phyloP scores from a whole-genome alignment of 2,113 vertebrate genomes.

The Tricholaema leucomelas region DNA sequence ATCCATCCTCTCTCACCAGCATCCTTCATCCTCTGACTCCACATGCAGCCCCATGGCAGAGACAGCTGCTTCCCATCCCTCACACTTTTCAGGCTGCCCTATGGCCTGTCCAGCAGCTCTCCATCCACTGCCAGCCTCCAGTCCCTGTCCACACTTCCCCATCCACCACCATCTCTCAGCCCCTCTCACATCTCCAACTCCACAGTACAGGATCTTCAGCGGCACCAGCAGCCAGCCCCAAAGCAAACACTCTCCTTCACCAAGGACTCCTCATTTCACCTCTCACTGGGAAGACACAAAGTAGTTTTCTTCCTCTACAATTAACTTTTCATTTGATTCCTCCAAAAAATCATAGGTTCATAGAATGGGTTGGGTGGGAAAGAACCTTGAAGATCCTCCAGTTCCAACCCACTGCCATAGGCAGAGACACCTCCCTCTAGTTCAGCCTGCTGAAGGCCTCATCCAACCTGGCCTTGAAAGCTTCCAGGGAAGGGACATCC shows the following conservation, averaged over 20 bases:
- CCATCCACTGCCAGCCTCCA: not conserved
- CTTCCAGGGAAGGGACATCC: too few species aligned
- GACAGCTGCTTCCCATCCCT: not conserved
- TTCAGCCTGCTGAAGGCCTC: too few species aligned
- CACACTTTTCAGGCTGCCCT: not conserved
- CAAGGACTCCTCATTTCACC: not conserved
- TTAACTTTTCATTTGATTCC: too few species aligned
- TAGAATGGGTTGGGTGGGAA: too few species aligned
- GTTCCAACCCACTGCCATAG: too few species aligned
- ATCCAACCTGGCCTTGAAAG: too few species aligned
- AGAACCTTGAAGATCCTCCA: too few species aligned
- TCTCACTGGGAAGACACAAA: not conserved
- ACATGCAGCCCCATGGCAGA: fast-evolving
- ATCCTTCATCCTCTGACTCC: not conserved
- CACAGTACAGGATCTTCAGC: not conserved
- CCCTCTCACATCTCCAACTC: not conserved
- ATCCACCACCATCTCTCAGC: not conserved
- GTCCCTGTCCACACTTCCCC: not conserved
- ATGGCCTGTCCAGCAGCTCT: not conserved
- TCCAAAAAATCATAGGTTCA: too few species aligned
- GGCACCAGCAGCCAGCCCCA: not conserved
- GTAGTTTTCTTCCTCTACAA: not conserved
- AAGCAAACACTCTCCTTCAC: not conserved
- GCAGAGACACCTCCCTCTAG: too few species aligned
- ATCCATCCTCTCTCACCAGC: too few species aligned